Evolutionary conservation across 2,113 vertebrate genomes (phyloP).

Genomic region (Barbus barbus): DNA sequence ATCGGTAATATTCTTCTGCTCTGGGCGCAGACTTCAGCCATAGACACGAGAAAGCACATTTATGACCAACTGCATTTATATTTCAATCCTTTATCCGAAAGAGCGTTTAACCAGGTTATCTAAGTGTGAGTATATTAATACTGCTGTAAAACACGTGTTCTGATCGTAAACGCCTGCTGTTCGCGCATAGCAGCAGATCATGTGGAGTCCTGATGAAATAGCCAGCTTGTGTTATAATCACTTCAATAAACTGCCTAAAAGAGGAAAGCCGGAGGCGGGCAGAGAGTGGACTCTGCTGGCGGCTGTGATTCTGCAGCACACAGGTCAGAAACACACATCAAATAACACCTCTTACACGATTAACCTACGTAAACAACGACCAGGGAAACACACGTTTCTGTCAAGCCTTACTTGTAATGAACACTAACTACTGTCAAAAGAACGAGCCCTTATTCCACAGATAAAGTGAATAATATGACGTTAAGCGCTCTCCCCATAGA

Average conservation of each 20-base stretch:
- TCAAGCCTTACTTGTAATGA: no score
- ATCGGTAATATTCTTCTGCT: not conserved
- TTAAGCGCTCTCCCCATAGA: no score
- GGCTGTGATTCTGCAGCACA: slow-evolving; percentile 74
- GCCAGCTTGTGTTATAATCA: slow-evolving; percentile 80
- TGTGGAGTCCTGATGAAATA: slow-evolving; percentile 83
- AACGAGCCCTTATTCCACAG: no score
- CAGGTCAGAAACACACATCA: not conserved
- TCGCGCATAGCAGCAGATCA: slow-evolving; percentile 26
- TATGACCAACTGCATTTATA: not conserved
- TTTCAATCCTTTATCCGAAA: not conserved
- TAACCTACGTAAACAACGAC: no score
- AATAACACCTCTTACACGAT: no score
- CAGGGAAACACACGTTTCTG: no score
- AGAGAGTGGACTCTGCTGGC: slow-evolving; percentile 90
- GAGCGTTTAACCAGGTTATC: not conserved
- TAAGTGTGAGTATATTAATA: not conserved
- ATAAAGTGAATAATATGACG: no score
- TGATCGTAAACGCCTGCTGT: not conserved
- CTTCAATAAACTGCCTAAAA: slow-evolving; percentile 81
- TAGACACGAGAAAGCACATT: not conserved
- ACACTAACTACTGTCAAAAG: no score
- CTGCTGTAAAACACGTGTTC: not conserved
- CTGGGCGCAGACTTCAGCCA: not conserved
- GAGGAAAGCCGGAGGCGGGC: slow-evolving; percentile 83